Evolutionary conservation across 2,797 vertebrate species (phyloP).

Genomic region (Esox lucius): DNA sequence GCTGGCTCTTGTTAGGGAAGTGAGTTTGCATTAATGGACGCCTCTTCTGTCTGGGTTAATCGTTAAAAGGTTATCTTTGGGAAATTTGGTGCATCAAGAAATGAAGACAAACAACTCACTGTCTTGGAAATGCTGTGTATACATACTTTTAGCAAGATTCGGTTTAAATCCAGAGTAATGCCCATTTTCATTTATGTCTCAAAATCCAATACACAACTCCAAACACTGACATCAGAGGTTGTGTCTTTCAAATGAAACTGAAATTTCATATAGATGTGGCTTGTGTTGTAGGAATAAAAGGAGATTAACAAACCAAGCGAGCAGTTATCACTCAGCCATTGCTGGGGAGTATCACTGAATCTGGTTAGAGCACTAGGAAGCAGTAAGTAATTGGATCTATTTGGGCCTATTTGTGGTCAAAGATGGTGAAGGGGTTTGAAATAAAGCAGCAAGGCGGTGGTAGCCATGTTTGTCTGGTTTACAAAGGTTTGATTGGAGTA

Average conservation of each 20-base stretch:
- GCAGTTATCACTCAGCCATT: conserved; percentile 32
- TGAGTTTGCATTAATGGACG: conserved; percentile 7
- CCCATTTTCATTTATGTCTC: neutral
- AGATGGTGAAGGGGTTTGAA: conserved; percentile 54
- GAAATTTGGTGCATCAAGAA: neutral
- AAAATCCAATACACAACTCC: neutral
- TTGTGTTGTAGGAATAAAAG: conserved; percentile 33
- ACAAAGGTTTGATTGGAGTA: conserved; percentile 70
- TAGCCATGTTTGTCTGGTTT: conserved; percentile 60
- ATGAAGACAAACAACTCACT: neutral
- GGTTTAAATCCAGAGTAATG: neutral
- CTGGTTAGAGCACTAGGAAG: conserved; percentile 60
- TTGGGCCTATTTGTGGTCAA: conserved; percentile 71
- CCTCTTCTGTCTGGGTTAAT: neutral
- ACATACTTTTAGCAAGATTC: neutral
- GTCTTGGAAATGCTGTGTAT: neutral
- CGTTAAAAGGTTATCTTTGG: neutral
- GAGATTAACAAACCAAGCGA: conserved; percentile 30
- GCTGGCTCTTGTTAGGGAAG: conserved; percentile 15
- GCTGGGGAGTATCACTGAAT: conserved; percentile 65
- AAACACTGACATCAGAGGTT: neutral
- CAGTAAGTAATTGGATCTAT: conserved; percentile 77
- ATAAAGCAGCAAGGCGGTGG: conserved; percentile 64
- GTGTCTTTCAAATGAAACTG: neutral
- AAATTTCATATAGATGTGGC: conserved; percentile 11